Evolutionary conservation across 1,140 invertebrate species (phyloP), one percentile per base, ranked within the genome.

Genomic region (Drosophila tropicalis): DNA sequence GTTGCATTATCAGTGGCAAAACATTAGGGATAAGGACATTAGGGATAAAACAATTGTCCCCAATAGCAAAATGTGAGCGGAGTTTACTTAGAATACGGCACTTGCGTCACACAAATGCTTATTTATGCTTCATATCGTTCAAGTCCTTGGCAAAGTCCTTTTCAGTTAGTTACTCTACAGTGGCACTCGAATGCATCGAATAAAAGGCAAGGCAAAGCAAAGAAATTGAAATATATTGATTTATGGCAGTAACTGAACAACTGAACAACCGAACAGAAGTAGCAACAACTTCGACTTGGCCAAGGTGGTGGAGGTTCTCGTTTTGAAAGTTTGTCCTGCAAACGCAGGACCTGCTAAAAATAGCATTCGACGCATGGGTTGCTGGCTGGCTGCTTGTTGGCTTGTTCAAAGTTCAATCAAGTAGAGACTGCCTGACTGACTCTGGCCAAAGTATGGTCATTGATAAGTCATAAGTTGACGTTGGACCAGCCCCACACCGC

Each of bases 221-320:
- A 82, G 76, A 64, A 87, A 87, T 80, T 79, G 70, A 87, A 83
- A 82, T 84, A 73, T 89, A 87, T 87, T 89, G 83, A 87, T 87
- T 89, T 89, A 83, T 89, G 84, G 69, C 63, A 72, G 76, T 67
- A 77, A 76, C 74, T 60, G 72, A 76, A 39, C 66, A 51, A 51
- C 44, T 19, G 44, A 22, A 39, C 66, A 51, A 51, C 44, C 10
- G 44, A 22, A 51, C 44, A 47, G 17, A 68, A 77, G 40, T 58
- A 58, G 62, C 56, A 41, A 34, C 36, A 62, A 40, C 62, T 57
- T n/a, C 19, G 32, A 70, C 36, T 63, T 56, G 12, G 34, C 60
- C 67, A 76, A 76, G 74, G 73, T 71, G 74, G 58, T 70, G 74
- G 57, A 29, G 61, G 25, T 41, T 34, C 13, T 60, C 32, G 57